Percentiles rank a stretch among this genome's conserved stretches.
Evolutionary conservation across 2,888 invertebrate genomes (phyloP).

Genomic region (Tetragonula carbonaria): DNA sequence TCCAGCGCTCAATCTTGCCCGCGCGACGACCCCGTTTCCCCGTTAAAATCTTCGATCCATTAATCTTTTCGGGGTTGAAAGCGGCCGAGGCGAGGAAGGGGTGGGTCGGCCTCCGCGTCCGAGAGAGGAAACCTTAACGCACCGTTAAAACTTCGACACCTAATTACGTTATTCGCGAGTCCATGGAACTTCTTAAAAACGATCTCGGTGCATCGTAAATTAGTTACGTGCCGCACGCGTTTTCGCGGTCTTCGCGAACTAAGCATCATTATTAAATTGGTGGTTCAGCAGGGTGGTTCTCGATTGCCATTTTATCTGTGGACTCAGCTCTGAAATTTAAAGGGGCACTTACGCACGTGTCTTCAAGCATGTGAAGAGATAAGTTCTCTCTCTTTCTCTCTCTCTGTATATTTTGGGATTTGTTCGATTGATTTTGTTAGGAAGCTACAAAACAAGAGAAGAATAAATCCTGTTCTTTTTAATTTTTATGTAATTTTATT

Average conservation of each 20-base stretch:
- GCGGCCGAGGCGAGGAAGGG: background rate
- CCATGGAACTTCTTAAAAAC: constrained; percentile 32
- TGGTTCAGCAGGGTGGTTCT: background rate
- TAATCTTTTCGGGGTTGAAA: constrained; percentile 34
- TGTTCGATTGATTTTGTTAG: background rate
- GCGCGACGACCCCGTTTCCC: background rate
- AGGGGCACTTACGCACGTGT: background rate
- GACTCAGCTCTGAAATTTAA: background rate
- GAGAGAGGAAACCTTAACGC: constrained; percentile 49
- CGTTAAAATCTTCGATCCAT: constrained; percentile 54
- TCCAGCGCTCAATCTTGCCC: constrained; percentile 25
- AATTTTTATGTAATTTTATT: background rate
- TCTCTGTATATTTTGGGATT: no score
- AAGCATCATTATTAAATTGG: background rate
- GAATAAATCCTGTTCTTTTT: background rate
- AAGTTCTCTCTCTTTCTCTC: no score
- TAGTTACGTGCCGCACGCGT: background rate
- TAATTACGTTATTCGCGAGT: constrained; percentile 49
- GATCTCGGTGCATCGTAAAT: constrained; percentile 28
- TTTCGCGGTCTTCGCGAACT: background rate
- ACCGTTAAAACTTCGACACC: constrained; percentile 55
- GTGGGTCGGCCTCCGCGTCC: constrained; percentile 22
- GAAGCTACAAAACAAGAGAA: background rate
- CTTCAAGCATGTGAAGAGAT: background rate
- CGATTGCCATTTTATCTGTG: background rate